phyloP scores from a whole-genome alignment of 2,113 vertebrate species.

The Ibidorhyncha struthersii region DNA sequence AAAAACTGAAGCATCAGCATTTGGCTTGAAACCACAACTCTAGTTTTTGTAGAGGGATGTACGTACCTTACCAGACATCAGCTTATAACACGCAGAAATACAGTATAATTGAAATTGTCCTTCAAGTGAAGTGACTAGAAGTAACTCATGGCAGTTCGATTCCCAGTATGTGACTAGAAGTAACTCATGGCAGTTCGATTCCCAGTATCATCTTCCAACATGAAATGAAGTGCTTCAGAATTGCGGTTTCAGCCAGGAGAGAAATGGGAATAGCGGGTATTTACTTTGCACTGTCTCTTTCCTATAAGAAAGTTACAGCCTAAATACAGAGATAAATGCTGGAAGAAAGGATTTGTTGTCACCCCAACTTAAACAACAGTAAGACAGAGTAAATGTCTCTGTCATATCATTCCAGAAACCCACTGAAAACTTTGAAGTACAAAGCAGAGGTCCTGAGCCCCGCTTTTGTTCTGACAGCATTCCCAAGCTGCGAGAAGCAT shows the following conservation, averaged over 20 bases:
- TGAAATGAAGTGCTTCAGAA: background rate
- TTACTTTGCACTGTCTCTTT: background rate
- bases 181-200: fast-evolving
- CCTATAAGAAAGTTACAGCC: background rate
- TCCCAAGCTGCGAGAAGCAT: background rate
- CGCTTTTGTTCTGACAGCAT: background rate
- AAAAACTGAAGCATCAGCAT: background rate
- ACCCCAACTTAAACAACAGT: background rate
- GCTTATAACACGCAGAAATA: background rate
- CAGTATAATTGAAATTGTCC: background rate
- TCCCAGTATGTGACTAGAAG: background rate
- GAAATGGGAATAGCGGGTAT: background rate
- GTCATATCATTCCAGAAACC: background rate
- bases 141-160: fast-evolving
- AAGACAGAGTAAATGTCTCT: background rate
- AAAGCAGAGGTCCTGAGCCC: background rate
- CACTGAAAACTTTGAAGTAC: background rate
- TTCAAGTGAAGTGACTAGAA: background rate
- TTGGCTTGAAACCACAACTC: background rate
- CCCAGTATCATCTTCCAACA: background rate
- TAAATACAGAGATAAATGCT: background rate
- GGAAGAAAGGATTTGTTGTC: background rate
- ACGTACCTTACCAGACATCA: fast-evolving
- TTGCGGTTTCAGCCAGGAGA: background rate
- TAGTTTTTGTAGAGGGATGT: background rate